Evolutionary conservation across 2,113 vertebrate genomes (phyloP).

Genomic region (Campylomormyrus numenius): DNA sequence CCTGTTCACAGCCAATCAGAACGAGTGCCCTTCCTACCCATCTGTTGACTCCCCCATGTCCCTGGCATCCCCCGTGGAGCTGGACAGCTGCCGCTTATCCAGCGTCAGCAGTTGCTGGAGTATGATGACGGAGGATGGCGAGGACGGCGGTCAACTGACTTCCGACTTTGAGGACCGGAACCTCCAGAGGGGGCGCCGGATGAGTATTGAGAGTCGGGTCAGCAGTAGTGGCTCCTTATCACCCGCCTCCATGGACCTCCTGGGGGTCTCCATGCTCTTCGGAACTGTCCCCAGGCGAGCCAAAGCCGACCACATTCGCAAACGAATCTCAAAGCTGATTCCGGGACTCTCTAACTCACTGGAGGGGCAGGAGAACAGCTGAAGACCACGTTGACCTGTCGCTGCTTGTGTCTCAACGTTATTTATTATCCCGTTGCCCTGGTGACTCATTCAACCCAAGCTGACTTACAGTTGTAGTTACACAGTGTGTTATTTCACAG

Average conservation of each 20-base stretch:
- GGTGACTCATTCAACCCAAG: not conserved
- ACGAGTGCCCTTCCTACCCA: conserved; percentile 39
- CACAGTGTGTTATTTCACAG: not conserved
- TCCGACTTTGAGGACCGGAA: conserved; percentile 66
- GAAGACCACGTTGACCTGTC: not conserved
- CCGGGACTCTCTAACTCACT: conserved; percentile 80
- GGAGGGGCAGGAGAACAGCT: conserved; percentile 80
- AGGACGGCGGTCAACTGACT: conserved; percentile 59
- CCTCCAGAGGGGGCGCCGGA: conserved; percentile 41
- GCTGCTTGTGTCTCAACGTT: not conserved
- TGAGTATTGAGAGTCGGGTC: conserved; percentile 70
- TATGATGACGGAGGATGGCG: conserved; percentile 70
- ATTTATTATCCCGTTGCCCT: not conserved
- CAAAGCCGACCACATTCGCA: conserved; percentile 64
- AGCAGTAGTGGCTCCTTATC: conserved; percentile 69
- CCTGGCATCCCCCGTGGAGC: conserved; percentile 16
- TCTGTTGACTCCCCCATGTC: conserved; percentile 47
- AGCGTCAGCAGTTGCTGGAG: conserved; percentile 84
- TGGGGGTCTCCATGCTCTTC: conserved; percentile 57
- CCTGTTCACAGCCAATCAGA: conserved; percentile 60
- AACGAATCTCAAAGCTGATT: conserved; percentile 77
- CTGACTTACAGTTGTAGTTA: not conserved
- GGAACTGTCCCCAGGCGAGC: conserved; percentile 81
- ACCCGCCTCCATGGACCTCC: conserved; percentile 62
- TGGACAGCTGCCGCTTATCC: conserved; percentile 59